Conservation (phyloP, 1,140 invertebrate genomes). For the Belonocnema kinseyi region DNA sequence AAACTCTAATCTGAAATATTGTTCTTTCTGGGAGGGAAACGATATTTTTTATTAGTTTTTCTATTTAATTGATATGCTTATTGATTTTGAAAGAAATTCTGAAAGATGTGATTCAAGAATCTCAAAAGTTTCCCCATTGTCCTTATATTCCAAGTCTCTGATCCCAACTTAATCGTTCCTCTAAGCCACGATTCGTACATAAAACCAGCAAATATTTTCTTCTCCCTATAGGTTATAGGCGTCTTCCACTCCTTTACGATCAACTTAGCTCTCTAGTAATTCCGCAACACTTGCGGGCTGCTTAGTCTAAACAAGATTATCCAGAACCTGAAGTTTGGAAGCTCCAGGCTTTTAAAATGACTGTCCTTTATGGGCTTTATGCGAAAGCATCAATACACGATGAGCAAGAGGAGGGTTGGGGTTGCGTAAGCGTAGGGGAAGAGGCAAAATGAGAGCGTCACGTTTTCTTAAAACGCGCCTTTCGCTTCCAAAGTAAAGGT, state of each 20-base stretch:
- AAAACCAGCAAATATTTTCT: too few species aligned
- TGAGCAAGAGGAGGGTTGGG: slow-evolving; percentile 21
- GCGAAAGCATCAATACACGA: slow-evolving; percentile 29
- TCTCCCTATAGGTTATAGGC: too few species aligned
- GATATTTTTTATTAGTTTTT: too few species aligned
- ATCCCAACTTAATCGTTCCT: too few species aligned
- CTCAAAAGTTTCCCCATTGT: too few species aligned
- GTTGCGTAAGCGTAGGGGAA: not conserved
- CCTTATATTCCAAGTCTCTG: too few species aligned
- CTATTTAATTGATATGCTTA: too few species aligned
- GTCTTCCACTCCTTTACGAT: not conserved
- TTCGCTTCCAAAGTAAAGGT: slow-evolving; percentile 33
- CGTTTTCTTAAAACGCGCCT: slow-evolving; percentile 63
- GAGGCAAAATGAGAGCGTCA: slow-evolving; percentile 45
- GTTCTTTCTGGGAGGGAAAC: too few species aligned
- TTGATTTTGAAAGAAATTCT: too few species aligned
- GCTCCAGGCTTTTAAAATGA: slow-evolving; percentile 26
- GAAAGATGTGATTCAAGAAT: too few species aligned
- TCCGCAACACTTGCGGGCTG: slow-evolving; percentile 25
- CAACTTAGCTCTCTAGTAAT: slow-evolving; percentile 16
- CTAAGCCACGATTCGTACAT: too few species aligned
- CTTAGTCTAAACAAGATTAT: slow-evolving; percentile 28
- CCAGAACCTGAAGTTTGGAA: slow-evolving; percentile 25
- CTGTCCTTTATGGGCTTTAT: slow-evolving; percentile 31
- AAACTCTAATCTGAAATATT: too few species aligned